Evolutionary conservation across 2,113 vertebrate genomes (phyloP).

Genomic region (Lepus americanus): DNA sequence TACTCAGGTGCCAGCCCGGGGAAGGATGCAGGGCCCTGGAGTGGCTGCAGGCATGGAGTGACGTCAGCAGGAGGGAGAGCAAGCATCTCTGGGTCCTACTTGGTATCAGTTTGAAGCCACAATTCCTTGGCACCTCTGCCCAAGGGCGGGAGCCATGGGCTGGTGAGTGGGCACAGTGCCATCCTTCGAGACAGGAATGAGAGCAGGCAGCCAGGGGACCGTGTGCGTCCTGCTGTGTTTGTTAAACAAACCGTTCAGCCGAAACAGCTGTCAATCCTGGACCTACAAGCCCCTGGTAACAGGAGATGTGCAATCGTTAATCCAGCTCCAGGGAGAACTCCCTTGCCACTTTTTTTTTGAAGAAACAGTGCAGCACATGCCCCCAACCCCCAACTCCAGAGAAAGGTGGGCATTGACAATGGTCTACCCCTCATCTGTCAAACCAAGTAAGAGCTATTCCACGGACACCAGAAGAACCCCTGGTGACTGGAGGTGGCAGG

Average conservation of each 20-base stretch:
- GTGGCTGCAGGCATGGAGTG: background rate
- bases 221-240: slow-evolving; percentile 63
- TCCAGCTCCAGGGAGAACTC: slow-evolving; percentile 56
- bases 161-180: slow-evolving; percentile 59
- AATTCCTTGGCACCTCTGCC: slow-evolving; percentile 46
- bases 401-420: background rate
- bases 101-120: slow-evolving; percentile 38
- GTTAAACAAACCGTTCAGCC: slow-evolving; percentile 72
- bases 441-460: slow-evolving; percentile 65
- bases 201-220: slow-evolving; percentile 57
- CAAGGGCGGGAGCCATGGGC: slow-evolving; percentile 39
- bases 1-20: background rate
- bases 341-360: slow-evolving; percentile 54
- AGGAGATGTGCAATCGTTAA: background rate
- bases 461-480: background rate
- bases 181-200: background rate
- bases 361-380: slow-evolving; percentile 7
- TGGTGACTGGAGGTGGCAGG: background rate
- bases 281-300: slow-evolving; percentile 18
- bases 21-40: background rate
- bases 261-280: slow-evolving; percentile 66
- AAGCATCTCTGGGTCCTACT: background rate
- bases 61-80: slow-evolving; percentile 12
- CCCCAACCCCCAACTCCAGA: background rate
- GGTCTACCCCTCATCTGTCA: slow-evolving; percentile 31